Percentiles rank a stretch among this genome's conserved stretches.
Evolutionary conservation across 2,797 vertebrate genomes (phyloP).

Genomic region (Cyclura pinguis): DNA sequence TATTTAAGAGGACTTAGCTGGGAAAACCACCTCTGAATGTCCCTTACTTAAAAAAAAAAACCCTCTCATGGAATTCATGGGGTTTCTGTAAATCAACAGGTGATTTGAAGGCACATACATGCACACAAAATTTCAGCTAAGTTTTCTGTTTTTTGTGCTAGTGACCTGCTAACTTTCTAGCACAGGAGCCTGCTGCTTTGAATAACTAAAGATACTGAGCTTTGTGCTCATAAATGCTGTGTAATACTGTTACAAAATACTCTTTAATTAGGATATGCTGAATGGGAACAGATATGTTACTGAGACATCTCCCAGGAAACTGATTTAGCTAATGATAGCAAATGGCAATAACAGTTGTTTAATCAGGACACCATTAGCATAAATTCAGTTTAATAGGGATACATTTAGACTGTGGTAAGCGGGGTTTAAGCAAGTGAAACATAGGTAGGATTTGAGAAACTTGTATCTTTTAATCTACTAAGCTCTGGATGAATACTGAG

Average conservation of each 20-base stretch:
- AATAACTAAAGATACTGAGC: background rate
- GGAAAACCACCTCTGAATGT: too few species aligned
- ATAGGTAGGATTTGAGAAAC: constrained; percentile 37
- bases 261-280: constrained; percentile 11
- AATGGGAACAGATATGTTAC: constrained; percentile 30
- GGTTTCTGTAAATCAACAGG: too few species aligned
- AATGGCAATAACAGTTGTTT: constrained; percentile 35
- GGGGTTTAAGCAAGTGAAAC: constrained; percentile 50
- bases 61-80: too few species aligned
- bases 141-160: background rate
- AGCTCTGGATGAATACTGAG: background rate
- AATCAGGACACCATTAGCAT: constrained; percentile 43
- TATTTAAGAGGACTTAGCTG: too few species aligned
- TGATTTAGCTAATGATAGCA: constrained; percentile 29
- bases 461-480: constrained; percentile 20
- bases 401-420: constrained; percentile 40
- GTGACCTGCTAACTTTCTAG: constrained; percentile 5
- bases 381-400: constrained; percentile 32
- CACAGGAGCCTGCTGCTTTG: background rate
- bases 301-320: constrained; percentile 46
- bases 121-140: background rate
- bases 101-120: too few species aligned
- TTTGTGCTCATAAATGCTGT: constrained; percentile 14
- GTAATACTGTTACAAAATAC: constrained; percentile 25
- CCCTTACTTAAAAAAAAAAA: too few species aligned